phyloP scores from a whole-genome alignment of 2,797 vertebrate species.

The Paguma larvata region DNA sequence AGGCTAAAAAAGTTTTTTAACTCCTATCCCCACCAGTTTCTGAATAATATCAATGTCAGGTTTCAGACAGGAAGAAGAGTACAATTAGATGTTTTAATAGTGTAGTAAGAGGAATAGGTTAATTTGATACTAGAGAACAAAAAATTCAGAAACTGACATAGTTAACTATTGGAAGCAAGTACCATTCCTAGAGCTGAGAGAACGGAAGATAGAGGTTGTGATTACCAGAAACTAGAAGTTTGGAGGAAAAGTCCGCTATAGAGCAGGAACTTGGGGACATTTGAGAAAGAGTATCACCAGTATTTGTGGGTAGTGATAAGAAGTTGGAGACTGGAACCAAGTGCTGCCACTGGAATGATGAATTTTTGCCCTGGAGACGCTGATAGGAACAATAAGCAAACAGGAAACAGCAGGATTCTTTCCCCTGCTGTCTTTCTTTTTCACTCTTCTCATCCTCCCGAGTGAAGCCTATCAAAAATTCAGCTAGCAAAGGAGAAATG shows the following conservation, averaged over 20 bases:
- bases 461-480: constrained; percentile 33
- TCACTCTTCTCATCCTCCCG: neutral
- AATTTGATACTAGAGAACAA: neutral
- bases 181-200: neutral
- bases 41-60: neutral
- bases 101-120: neutral
- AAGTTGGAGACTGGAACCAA: neutral
- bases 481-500: neutral
- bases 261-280: neutral
- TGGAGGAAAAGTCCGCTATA: neutral
- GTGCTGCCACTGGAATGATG: neutral
- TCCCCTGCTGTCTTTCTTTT: neutral
- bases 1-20: neutral
- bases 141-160: neutral
- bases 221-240: neutral
- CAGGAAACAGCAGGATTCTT: neutral
- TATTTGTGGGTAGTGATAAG: constrained; percentile 4
- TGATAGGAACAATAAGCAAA: neutral
- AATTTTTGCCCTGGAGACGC: neutral
- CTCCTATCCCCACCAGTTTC: neutral
- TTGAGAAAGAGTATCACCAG: neutral
- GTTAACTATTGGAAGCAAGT: neutral
- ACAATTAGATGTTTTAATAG: neutral
- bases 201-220: neutral
- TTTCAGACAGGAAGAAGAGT: neutral